phyloP scores from a whole-genome alignment of 2,113 vertebrate species.

The Pachypanchax playfairii region DNA sequence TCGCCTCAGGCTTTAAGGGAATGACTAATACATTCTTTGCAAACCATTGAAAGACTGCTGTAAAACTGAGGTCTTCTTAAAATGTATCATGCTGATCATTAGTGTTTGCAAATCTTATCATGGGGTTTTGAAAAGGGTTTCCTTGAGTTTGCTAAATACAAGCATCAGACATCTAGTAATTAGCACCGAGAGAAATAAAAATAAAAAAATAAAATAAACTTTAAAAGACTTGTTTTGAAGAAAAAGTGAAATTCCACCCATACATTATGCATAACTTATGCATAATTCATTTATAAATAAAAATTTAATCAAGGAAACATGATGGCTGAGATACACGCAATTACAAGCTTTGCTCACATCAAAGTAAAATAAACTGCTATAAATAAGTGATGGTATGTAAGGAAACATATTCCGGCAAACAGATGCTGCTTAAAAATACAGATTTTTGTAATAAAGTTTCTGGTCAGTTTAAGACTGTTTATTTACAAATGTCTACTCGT shows the following conservation, averaged over 20 bases:
- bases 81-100: not conserved
- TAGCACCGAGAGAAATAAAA: conserved; percentile 19
- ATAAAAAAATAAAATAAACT: conserved; percentile 29
- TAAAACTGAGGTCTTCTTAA: conserved; percentile 39
- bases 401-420: conserved; percentile 67
- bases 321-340: conserved; percentile 78
- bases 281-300: conserved; percentile 79
- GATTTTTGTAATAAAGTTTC: conserved; percentile 62
- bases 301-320: conserved; percentile 82
- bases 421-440: conserved; percentile 35
- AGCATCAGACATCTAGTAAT: conserved; percentile 17
- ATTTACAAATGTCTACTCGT: conserved; percentile 13
- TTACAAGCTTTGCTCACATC: conserved; percentile 79
- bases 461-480: conserved; percentile 43
- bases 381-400: conserved; percentile 76
- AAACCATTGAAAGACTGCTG: conserved; percentile 51
- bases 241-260: conserved; percentile 60
- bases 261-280: conserved; percentile 75
- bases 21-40: conserved; percentile 61
- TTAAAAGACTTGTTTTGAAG: conserved; percentile 65
- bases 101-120: conserved; percentile 25
- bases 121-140: conserved; percentile 18
- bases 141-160: conserved; percentile 4
- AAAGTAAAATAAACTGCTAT: conserved; percentile 81
- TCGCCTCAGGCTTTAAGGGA: conserved; percentile 60